Conservation (phyloP, 2,888 invertebrate species). For the Agrochola litura region DNA sequence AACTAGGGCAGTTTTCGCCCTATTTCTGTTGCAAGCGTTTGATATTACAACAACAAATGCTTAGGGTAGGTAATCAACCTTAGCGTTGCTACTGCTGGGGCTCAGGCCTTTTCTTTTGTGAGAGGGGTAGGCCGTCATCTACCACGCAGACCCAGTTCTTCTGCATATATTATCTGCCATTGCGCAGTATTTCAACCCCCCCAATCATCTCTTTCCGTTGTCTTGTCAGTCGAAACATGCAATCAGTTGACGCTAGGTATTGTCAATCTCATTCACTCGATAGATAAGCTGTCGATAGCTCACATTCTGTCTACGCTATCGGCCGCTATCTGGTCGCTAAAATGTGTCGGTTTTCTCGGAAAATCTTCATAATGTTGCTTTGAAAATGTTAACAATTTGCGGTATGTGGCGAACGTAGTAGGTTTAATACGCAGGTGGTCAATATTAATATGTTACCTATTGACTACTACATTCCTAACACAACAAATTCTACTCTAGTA, state of each 20-base stretch:
- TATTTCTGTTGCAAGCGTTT: conserved; percentile 10
- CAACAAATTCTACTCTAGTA: not conserved
- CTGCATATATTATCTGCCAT: not conserved
- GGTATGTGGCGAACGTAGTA: conserved; percentile 7
- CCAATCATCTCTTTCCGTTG: not conserved
- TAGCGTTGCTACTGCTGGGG: not conserved
- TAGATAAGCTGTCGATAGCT: conserved; percentile 55
- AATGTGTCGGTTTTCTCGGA: conserved; percentile 37
- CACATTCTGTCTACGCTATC: conserved; percentile 49
- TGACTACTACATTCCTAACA: not conserved
- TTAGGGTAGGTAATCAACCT: not conserved
- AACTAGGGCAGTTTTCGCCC: conserved; percentile 25
- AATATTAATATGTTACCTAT: not conserved
- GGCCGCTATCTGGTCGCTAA: conserved; percentile 42
- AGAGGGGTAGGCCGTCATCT: not conserved
- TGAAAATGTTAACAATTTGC: conserved; percentile 17
- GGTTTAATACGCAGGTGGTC: conserved; percentile 12
- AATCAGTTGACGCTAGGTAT: conserved; percentile 45
- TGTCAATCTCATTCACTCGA: conserved; percentile 47
- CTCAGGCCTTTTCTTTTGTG: not conserved
- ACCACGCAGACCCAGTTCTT: not conserved
- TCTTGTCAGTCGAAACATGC: conserved; percentile 22
- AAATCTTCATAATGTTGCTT: conserved; percentile 27
- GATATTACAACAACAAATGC: not conserved
- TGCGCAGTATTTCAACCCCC: not conserved